Evolutionary conservation across 2,113 vertebrate species (phyloP).

Genomic region (Rhegmatorhina hoffmannsi): DNA sequence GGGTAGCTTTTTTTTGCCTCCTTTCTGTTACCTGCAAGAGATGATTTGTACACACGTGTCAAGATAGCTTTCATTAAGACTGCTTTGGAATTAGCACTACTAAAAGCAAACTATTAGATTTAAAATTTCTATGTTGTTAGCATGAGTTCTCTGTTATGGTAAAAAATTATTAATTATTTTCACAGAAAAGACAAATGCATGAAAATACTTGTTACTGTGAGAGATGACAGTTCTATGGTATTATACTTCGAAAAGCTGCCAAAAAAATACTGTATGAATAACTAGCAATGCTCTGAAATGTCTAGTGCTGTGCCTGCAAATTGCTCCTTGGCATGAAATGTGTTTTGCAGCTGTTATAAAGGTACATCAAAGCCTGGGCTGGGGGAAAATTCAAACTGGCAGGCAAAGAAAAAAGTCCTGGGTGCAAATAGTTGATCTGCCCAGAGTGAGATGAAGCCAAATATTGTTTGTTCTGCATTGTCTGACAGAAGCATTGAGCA

Average conservation of each 20-base stretch:
- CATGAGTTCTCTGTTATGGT: constrained; percentile 34
- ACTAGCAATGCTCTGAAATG: constrained; percentile 53
- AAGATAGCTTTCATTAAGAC: neutral
- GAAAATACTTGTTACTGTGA: constrained; percentile 58
- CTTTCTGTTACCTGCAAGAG: neutral
- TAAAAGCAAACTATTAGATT: neutral
- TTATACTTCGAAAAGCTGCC: constrained; percentile 49
- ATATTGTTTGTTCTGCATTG: constrained; percentile 58
- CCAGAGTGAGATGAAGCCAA: constrained; percentile 52
- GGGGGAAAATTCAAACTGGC: constrained; percentile 38
- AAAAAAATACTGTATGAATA: constrained; percentile 57
- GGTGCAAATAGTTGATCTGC: constrained; percentile 49
- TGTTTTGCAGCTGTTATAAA: constrained; percentile 62
- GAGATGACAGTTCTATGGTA: constrained; percentile 38
- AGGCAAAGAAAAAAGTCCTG: constrained; percentile 46
- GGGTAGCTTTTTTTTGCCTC: neutral
- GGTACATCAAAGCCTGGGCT: constrained; percentile 60
- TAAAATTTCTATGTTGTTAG: neutral
- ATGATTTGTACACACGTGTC: neutral
- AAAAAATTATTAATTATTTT: constrained; percentile 50
- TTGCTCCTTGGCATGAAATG: constrained; percentile 65
- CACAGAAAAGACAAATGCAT: constrained; percentile 50
- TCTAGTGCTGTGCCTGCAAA: constrained; percentile 62
- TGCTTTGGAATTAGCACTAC: constrained; percentile 8
- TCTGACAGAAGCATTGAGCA: constrained; percentile 38